phyloP scores from a whole-genome alignment of 2,113 vertebrate species.

The Mellivora capensis region DNA sequence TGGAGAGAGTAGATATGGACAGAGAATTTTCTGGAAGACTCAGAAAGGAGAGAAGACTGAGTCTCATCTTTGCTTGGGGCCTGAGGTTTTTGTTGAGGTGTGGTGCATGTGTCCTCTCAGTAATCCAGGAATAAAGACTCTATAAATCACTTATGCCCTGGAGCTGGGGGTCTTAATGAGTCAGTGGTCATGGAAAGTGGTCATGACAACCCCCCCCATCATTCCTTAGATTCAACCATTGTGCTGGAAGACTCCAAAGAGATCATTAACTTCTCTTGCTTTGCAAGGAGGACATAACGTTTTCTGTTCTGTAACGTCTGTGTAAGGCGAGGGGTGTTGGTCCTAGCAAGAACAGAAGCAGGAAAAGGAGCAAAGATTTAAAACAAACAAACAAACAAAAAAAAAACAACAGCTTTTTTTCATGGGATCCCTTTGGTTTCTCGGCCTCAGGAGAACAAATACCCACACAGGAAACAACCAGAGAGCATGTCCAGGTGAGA shows the following conservation, averaged over 20 bases:
- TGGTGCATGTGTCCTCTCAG: not conserved
- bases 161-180: not conserved
- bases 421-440: not conserved
- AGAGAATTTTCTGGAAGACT: not conserved
- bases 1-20: not conserved
- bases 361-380: not conserved
- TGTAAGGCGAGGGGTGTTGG: not conserved
- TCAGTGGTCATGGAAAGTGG: not conserved
- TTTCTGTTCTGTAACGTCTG: not conserved
- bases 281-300: not conserved
- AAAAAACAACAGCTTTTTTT: not conserved
- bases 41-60: not conserved
- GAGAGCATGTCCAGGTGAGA: not conserved
- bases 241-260: not conserved
- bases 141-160: not conserved
- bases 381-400: not conserved
- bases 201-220: not conserved
- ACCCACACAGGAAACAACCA: not conserved
- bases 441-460: not conserved
- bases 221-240: not conserved
- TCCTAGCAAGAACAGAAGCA: not conserved
- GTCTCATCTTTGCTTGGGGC: not conserved
- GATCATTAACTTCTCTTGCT: not conserved
- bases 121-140: not conserved
- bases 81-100: not conserved